Evolutionary conservation across 2,888 invertebrate genomes (phyloP).

Genomic region (Himalopsyche anomala): DNA sequence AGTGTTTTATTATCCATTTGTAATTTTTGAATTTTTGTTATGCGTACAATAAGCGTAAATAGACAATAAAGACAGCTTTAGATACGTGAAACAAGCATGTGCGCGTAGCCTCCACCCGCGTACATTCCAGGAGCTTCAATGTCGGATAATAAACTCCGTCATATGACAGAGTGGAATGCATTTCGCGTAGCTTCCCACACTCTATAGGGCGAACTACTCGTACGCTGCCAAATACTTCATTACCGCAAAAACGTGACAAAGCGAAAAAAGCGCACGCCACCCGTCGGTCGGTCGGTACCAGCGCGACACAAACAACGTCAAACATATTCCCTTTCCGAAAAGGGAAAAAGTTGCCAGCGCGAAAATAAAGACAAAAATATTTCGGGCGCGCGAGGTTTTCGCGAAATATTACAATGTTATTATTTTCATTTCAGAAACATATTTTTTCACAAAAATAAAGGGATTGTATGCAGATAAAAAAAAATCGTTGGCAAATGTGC

Average conservation of each 20-base stretch:
- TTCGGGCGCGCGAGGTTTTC: conserved; percentile 17
- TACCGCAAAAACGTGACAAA: conserved; percentile 63
- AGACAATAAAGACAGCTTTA: neutral
- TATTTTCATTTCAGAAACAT: conserved; percentile 31
- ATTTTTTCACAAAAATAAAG: neutral
- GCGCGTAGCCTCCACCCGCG: conserved; percentile 49
- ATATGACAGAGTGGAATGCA: conserved; percentile 63
- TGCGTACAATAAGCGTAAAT: neutral
- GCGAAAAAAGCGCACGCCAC: conserved; percentile 52
- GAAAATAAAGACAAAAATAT: conserved; percentile 22
- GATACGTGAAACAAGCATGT: conserved; percentile 9
- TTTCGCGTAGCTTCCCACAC: conserved; percentile 54
- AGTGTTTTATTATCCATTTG: neutral
- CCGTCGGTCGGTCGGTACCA: neutral
- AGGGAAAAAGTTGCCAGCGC: neutral
- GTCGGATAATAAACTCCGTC: conserved; percentile 62
- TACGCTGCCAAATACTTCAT: conserved; percentile 62
- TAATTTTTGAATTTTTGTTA: neutral
- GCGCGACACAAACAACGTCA: conserved; percentile 39
- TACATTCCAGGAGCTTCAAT: conserved; percentile 62
- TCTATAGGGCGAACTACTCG: conserved; percentile 45
- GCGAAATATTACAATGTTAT: conserved; percentile 44
- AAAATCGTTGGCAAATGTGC: neutral
- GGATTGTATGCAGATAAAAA: neutral
- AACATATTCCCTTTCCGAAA: conserved; percentile 47